phyloP scores from a whole-genome alignment of 2,797 vertebrate species.

The Acestrorhynchus altus region DNA sequence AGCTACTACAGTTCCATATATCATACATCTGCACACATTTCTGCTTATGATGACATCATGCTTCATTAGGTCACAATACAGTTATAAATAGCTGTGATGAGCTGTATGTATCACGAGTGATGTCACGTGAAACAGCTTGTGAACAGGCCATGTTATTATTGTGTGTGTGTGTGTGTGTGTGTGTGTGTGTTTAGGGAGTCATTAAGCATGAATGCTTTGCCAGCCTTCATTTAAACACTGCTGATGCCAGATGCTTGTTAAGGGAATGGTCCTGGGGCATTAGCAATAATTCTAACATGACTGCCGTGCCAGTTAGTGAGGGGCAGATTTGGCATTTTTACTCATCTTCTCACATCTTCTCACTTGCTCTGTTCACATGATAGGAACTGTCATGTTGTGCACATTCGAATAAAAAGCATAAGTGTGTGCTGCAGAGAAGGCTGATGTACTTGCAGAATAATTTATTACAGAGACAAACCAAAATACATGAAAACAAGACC shows the following conservation, averaged over 20 bases:
- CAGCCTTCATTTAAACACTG: constrained; percentile 4
- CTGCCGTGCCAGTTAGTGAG: neutral
- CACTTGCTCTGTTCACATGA: neutral
- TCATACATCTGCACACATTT: too few species aligned
- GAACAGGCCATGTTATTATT: neutral
- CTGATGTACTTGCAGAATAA: too few species aligned
- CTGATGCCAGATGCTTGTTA: constrained; percentile 16
- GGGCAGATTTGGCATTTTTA: neutral
- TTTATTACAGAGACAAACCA: too few species aligned
- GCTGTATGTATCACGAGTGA: neutral
- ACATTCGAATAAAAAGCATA: too few species aligned
- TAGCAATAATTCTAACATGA: neutral
- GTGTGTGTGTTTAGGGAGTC: neutral
- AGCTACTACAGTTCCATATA: too few species aligned
- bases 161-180: neutral
- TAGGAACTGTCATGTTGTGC: neutral
- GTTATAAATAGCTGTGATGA: constrained; percentile 1
- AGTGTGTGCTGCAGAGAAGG: too few species aligned
- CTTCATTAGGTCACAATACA: neutral
- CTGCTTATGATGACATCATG: neutral
- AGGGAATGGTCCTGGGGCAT: neutral
- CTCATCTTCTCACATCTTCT: neutral
- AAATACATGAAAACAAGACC: too few species aligned
- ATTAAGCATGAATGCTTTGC: constrained; percentile 2
- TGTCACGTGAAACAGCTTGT: constrained; percentile 4